phyloP scores from a whole-genome alignment of 2,888 invertebrate species.

The Gari tellinella region DNA sequence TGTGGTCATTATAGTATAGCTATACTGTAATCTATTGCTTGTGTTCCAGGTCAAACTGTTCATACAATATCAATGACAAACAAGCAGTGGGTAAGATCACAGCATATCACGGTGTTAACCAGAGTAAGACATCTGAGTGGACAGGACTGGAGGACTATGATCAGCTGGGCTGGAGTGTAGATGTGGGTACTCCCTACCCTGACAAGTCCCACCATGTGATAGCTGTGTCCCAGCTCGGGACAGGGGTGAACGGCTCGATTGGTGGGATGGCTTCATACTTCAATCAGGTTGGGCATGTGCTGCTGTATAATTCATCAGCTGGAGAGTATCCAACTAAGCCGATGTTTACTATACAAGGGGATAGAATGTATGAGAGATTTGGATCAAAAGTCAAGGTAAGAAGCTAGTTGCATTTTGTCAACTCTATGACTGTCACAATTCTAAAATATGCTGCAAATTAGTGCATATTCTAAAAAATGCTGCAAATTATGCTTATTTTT shows the following conservation, averaged over 20 bases:
- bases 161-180: conserved; percentile 62
- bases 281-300: conserved; percentile 66
- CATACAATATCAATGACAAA: conserved; percentile 57
- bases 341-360: conserved; percentile 56
- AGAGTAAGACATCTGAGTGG: conserved; percentile 11
- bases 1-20: no score
- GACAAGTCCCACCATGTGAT: conserved; percentile 48
- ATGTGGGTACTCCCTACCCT: conserved; percentile 68
- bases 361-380: conserved; percentile 69
- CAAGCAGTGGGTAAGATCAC: conserved; percentile 49
- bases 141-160: conserved; percentile 55
- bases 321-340: conserved; percentile 5
- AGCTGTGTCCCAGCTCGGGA: conserved; percentile 64
- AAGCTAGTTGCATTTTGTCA: neutral
- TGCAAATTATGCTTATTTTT: no score
- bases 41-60: conserved; percentile 64
- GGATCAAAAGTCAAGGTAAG: conserved; percentile 70
- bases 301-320: conserved; percentile 59
- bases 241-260: conserved; percentile 57
- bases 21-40: conserved; percentile 8
- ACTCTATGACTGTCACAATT: no score
- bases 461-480: no score
- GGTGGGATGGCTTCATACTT: conserved; percentile 44
- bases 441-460: no score
- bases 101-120: conserved; percentile 15